Evolutionary conservation across 2,888 invertebrate genomes (phyloP).

Genomic region (Melipona beecheii): DNA sequence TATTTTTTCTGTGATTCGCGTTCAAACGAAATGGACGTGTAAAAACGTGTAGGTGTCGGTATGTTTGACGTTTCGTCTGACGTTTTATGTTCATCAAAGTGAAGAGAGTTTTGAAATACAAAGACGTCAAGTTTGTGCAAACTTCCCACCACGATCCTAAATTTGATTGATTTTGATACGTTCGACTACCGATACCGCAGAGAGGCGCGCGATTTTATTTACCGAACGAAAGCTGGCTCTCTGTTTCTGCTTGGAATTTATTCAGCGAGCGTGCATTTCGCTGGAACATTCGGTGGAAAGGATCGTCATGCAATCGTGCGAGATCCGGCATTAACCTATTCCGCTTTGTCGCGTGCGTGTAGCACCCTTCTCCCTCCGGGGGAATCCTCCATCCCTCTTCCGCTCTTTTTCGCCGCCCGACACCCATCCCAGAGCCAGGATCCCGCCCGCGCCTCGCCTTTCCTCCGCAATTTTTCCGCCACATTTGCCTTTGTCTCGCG

Average conservation of each 20-base stretch:
- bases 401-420: slow-evolving; percentile 63
- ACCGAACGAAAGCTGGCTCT: background rate
- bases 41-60: too few species aligned
- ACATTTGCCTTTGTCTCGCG: slow-evolving; percentile 84
- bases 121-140: too few species aligned
- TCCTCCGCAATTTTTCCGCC: slow-evolving; percentile 81
- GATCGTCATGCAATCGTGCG: slow-evolving; percentile 74
- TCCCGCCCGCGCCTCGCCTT: slow-evolving; percentile 73
- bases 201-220: slow-evolving; percentile 20
- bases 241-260: slow-evolving; percentile 47
- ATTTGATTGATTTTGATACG: background rate
- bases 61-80: too few species aligned
- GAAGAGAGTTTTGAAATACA: too few species aligned
- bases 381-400: slow-evolving; percentile 46
- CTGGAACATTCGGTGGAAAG: slow-evolving; percentile 63
- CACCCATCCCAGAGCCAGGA: slow-evolving; percentile 63
- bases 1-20: too few species aligned
- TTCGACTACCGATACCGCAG: background rate
- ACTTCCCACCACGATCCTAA: too few species aligned
- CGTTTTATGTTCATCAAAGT: too few species aligned
- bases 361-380: slow-evolving; percentile 59
- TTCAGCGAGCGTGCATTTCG: slow-evolving; percentile 55
- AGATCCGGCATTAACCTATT: slow-evolving; percentile 79
- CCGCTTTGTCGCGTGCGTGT: slow-evolving; percentile 72
- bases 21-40: too few species aligned